Evolutionary conservation across 2,113 vertebrate species (phyloP).

Genomic region (Hippopotamus amphibius): DNA sequence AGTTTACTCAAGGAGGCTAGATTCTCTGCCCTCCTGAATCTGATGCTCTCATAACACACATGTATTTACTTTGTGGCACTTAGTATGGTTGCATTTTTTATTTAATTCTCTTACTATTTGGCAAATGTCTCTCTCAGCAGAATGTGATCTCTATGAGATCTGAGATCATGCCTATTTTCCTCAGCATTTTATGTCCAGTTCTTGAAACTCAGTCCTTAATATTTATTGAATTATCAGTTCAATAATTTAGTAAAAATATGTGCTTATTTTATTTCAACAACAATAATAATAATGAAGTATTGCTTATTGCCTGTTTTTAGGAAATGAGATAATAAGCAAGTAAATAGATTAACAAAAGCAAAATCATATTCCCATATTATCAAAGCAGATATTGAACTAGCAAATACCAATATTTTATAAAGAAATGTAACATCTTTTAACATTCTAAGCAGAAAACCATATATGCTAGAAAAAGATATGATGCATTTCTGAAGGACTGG

Average conservation of each 20-base stretch:
- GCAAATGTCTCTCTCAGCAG: not conserved
- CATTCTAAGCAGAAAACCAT: not conserved
- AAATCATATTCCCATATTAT: not conserved
- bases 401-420: not conserved
- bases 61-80: not conserved
- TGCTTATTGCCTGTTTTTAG: not conserved
- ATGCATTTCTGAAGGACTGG: not conserved
- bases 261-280: not conserved
- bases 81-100: not conserved
- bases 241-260: constrained; percentile 5
- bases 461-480: not conserved
- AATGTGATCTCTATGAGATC: not conserved
- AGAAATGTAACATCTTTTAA: not conserved
- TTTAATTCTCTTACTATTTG: constrained; percentile 24
- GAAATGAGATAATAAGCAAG: not conserved
- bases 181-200: not conserved
- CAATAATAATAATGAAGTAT: not conserved
- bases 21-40: not conserved
- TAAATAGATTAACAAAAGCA: not conserved
- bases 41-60: not conserved
- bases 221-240: not conserved
- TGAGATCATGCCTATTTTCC: not conserved
- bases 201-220: not conserved
- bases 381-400: not conserved
- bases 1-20: not conserved